Evolutionary conservation across 2,888 invertebrate species (phyloP), one percentile per base, ranked within the genome.

Genomic region (Cheilosia impressa): DNA sequence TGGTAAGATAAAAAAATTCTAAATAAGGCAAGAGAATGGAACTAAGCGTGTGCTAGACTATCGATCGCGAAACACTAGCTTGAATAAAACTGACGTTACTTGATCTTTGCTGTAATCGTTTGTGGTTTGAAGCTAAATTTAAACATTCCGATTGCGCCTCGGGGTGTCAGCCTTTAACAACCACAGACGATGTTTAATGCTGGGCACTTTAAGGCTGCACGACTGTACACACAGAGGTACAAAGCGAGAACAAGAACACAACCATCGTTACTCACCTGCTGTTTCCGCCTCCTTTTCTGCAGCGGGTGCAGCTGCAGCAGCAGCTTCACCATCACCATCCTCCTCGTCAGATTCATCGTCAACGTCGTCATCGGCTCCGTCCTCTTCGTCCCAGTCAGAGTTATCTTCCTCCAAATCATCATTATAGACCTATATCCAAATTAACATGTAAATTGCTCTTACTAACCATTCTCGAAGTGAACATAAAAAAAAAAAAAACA

Each of bases 311-410:
- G 80, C 87, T 69, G 77, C 73, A 60, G 89, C 90, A 68, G 89
- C 90, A 87, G 88, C 89, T 38, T 93, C 94, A 83, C 93, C 94
- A 68, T 93, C 94, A 24, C 85, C 87, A 41, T 91, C 93, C 27
- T 92, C 93, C 68, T 93, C 93, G 81, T 94, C 94, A 24, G 93
- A 93, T 85, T 94, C 93, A 60, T 94, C 94, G 72, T 94, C 94
- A 4, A 94, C 93, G 85, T 94, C 94, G 57, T 94, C 94, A 77
- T 92, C 93, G 41, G 91, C 93, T 60, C 92, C 93, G 77, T 93
- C 93, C 24, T 94, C 94, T 58, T 94, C 95, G 77, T 94, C 95
- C 89, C 95, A 95, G 57, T 94, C 95, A 82, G 94, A 94, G 89
- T 94, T 94, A 87, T 94, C 95, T 88, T 94, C 94, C 89, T 94